Evolutionary conservation across 2,888 invertebrate genomes (phyloP).

Genomic region (Leucoma salicis): DNA sequence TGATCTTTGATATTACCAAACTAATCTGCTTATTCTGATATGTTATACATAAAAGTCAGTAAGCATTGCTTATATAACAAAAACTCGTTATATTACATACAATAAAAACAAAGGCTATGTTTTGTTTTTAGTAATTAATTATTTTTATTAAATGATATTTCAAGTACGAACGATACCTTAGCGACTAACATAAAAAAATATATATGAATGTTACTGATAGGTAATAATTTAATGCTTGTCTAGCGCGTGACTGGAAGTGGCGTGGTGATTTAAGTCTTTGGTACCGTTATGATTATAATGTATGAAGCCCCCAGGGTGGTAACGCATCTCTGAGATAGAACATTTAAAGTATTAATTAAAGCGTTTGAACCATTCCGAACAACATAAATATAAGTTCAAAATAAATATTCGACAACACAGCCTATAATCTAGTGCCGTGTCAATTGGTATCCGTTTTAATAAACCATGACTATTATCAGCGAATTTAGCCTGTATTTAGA

Average conservation of each 20-base stretch:
- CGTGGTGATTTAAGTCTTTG: slow-evolving; percentile 1
- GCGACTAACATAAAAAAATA: background rate
- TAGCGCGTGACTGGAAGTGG: background rate
- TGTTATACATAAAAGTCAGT: no score
- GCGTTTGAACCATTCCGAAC: background rate
- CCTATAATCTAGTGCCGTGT: background rate
- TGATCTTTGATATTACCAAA: no score
- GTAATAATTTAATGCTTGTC: background rate
- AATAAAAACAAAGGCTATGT: background rate
- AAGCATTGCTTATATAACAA: no score
- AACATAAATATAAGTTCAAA: background rate
- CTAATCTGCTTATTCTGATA: no score
- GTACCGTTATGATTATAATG: slow-evolving; percentile 4
- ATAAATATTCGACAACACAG: background rate
- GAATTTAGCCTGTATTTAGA: slow-evolving; percentile 25
- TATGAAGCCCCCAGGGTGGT: background rate
- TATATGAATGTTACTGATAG: background rate
- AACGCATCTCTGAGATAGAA: slow-evolving; percentile 1
- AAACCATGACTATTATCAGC: slow-evolving; percentile 18
- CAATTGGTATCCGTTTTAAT: slow-evolving; percentile 25
- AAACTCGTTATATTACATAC: background rate
- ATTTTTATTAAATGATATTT: background rate
- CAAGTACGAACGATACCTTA: background rate
- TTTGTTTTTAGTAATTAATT: background rate
- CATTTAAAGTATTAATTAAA: slow-evolving; percentile 1